A percentile compares a stretch with the other conserved stretches of the same genome.
phyloP scores from a whole-genome alignment of 2,888 invertebrate species.

The Tuberolachnus salignus region DNA sequence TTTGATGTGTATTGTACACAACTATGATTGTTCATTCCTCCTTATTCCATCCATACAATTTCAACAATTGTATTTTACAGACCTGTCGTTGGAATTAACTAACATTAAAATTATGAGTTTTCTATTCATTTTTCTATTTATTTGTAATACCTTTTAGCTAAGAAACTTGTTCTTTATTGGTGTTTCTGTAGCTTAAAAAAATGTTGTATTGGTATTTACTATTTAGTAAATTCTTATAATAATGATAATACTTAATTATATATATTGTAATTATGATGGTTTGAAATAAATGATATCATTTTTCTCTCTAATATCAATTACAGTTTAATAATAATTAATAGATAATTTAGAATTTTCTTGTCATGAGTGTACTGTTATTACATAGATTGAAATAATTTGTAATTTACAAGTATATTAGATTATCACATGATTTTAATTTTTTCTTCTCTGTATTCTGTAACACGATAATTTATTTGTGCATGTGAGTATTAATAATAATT shows the following conservation, averaged over 20 bases:
- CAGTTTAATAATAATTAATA: no score
- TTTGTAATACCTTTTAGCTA: conserved; percentile 1
- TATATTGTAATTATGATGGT: not conserved
- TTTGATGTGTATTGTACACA: conserved; percentile 36
- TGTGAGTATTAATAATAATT: no score
- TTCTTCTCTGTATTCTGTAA: no score
- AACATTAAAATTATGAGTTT: conserved; percentile 51
- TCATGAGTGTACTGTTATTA: no score
- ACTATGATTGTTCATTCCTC: conserved; percentile 54
- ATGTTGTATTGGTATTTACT: not conserved
- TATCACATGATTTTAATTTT: no score
- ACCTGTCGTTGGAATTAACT: conserved; percentile 43
- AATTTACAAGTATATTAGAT: no score
- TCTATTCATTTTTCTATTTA: conserved; percentile 37
- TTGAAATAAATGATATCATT: no score
- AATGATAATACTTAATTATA: not conserved
- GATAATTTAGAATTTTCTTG: no score
- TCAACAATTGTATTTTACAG: conserved; percentile 25
- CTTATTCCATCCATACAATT: conserved; percentile 52
- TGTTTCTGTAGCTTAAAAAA: conserved; percentile 1
- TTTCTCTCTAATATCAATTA: no score
- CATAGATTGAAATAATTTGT: no score
- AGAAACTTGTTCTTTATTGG: conserved; percentile 20
- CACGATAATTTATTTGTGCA: no score
- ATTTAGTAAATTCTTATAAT: not conserved